A percentile compares a stretch with the other conserved stretches of the same genome.
These are phyloP conservation scores for Corythornis madagascariensis DNA, from an alignment of 2,113 vertebrate species.

Conservation along the genomic window DNA sequence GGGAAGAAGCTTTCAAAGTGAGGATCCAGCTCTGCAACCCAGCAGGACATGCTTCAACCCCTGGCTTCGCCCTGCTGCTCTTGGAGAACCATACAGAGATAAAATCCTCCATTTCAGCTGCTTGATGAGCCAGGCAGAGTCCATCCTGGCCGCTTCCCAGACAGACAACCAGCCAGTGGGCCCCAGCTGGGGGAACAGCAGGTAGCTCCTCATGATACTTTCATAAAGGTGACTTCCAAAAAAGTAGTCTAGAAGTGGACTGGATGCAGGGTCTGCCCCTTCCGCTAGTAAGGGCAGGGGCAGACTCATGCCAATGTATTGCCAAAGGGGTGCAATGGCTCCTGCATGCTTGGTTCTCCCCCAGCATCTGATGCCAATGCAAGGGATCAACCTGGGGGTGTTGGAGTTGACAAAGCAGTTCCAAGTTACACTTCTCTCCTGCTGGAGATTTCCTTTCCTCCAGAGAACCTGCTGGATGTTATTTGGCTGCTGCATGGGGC, in stretches of 20 bases:
- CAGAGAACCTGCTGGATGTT: background rate
- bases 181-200: background rate
- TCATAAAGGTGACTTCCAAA: background rate
- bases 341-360: background rate
- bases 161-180: background rate
- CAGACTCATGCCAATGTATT: background rate
- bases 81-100: background rate
- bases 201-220: background rate
- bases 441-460: background rate
- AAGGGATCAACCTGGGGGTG: background rate
- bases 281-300: background rate
- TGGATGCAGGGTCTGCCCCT: background rate
- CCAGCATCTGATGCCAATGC: background rate
- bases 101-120: background rate
- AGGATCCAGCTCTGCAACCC: background rate
- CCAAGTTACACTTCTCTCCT: background rate
- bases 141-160: background rate
- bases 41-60: background rate
- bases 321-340: background rate
- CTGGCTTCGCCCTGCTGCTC: background rate
- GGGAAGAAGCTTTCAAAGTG: background rate
- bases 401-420: background rate
- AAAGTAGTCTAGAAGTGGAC: background rate
- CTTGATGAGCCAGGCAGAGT: background rate
- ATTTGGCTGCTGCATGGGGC: background rate